Evolutionary conservation across 53 echinoderm and acorn worm species (phyloP), one percentile per base, ranked within the genome.

Genomic region (Luidia sarsii): DNA sequence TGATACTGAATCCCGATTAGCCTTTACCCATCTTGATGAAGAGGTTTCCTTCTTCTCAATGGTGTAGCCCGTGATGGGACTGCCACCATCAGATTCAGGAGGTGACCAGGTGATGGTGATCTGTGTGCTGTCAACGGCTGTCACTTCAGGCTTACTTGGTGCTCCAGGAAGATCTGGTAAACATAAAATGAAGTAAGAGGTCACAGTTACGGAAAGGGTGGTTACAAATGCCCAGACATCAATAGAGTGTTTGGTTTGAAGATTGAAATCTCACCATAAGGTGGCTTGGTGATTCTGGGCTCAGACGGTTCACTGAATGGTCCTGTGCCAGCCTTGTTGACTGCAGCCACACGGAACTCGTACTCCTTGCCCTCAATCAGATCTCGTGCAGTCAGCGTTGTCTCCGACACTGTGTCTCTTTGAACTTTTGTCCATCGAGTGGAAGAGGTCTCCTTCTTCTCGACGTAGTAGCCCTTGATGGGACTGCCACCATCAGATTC

Each of bases 41-140:
- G 90, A 82, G 50, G 70, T 86, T 23, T 94, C 91, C 37, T 86
- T 90, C 48, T 88, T 86, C 41, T 94, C 94, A 72, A 94, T 81
- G 25, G 85, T 50, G 81, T 91, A 94, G 50, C 85, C 88, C 15
- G 87, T 94, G 65, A 94, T 80, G 39, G 94, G 90, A 68, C 83
- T 83, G 39, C 90, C 90, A 46, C 94, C 94, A 52, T 94, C 94
- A 68, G 90, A 84, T 37, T 94, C 85, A 20, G 94, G 94, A 35
- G 88, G 90, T 16, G 90, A 67, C 94, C 94, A 94, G 2, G 85
- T 71, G 70, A 90, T 79, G 65, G 87, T 74, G 66, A 92, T 90
- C 54, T 87, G 52, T 65, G 80, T 86, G 43, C 68, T 68, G 52
- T 86, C 80, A 27, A 77, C 80, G 10, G 80, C 80, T 29, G 81